Base-by-base conservation (phyloP, 2,113 vertebrate species). In the Xiphorhynchus elegans region DNA sequence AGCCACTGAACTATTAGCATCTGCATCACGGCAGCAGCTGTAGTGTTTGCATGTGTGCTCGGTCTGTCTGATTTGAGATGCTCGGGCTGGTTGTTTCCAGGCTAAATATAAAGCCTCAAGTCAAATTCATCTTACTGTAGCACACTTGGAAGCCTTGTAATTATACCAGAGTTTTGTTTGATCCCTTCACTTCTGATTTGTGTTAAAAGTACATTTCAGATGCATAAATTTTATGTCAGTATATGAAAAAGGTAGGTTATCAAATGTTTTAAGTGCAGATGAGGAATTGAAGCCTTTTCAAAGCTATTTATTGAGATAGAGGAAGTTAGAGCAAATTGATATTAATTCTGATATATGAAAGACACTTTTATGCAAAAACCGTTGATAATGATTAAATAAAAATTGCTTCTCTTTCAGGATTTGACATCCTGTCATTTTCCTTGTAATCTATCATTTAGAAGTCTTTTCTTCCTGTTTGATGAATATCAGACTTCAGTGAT, bases 1-100 rank as follows among this genome's bases (percentile, higher is more conserved):
- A 96, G 94, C 89, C 7, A 1, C 89, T 76, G 93, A 93, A 93
- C 90, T 96, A 89, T 96, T 93, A 78, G 74, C 90, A 89, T 94
- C 95, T 91, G 87, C 80, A 91, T 91, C 58, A 3, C 1, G 11
- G 50, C 37, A 47, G 93, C 95, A 97, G 94, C 95, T 95, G 95
- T 69, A 85, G 42, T 1, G 1, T 81, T 76, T 46, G 84, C 91
- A 93, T 7, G 26, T 96, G 90, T 89, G 90, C 87, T 5, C 33
- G 39, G 28, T 80, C 68, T 75, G 28, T 23, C 72, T 12, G 2
- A 49, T 42, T 72, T 4, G 17, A 84, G 91, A 93, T 80, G 72
- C 81, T 24, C 69, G 1, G 58, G 68, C 79, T 76, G 47, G 64
- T 70, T 90, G 25, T 94, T 97, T 94, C 92, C 90, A 82, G 80